Base-by-base conservation (phyloP, 1,140 invertebrate species). In the Dendroctonus ponderosae region DNA sequence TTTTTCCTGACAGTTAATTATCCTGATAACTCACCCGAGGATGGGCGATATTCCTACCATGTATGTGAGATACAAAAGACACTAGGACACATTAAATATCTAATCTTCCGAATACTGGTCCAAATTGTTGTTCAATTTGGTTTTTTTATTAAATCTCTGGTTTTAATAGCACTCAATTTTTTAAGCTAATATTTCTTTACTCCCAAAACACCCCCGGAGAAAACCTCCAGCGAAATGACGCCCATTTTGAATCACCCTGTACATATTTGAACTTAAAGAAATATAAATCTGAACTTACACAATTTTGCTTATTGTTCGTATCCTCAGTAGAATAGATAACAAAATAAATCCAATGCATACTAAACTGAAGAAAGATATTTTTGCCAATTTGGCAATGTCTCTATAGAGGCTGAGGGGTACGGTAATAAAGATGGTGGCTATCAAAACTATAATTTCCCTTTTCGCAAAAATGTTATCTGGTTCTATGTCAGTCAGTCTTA, bases 401-500 rank as follows among this genome's bases (percentile, higher is more conserved):
- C 87, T 86, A 73, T 92, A 91, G 6, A 94, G 80, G 67, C 92
- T 94, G 7, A 95, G 80, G 3, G 93, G 93, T 62, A 94, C 82
- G 0, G 90, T 92, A 66, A 94, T 80, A 60, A 89, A 81, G 9
- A 93, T 68, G 0, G 92, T 93, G 1, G 88, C 85, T 38, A 93
- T 77, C 50, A 89, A 84, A 26, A 94, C 89, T 58, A 94, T 87
- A 69, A 92, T 85, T 78, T 93, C 85, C 49, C 92, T 81, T 72
- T 85, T 86, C 4, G 85, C 87, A 15, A 89, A 78, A 11, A 90
- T 72, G 14, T 84, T 81, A 74, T 84, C 76, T 69, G 82, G 83
- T 57, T 80, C 70, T 52, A 87, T 79, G 52, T 82, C 81, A 62
- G 84, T 84, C 40, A 89, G 78, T 62, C 91, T 82, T 6, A 89